phyloP scores from a whole-genome alignment of 2,888 invertebrate species.

The Automeris io region DNA sequence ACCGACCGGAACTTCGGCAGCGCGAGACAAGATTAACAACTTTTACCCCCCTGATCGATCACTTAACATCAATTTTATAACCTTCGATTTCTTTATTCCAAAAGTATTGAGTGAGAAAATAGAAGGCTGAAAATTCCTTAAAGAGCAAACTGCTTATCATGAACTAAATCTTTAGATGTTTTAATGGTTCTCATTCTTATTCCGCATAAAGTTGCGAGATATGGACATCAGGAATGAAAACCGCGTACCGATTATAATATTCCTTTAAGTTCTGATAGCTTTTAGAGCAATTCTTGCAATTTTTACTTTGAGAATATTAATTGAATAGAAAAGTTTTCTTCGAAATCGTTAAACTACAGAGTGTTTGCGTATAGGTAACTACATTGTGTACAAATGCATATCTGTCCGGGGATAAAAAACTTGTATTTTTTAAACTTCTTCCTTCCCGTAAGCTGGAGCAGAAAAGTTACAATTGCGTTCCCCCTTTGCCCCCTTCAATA shows the following conservation, averaged over 20 bases:
- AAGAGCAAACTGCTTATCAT: conserved; percentile 48
- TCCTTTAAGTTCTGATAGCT: background rate
- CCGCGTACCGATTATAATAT: conserved; percentile 46
- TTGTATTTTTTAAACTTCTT: conserved; percentile 76
- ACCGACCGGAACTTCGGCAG: conserved; percentile 51
- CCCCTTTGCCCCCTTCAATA: conserved; percentile 71
- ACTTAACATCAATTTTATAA: conserved; percentile 56
- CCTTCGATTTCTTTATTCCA: conserved; percentile 45
- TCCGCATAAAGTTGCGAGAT: conserved; percentile 48
- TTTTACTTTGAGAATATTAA: conserved; percentile 13
- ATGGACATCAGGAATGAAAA: conserved; percentile 41
- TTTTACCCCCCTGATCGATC: conserved; percentile 65
- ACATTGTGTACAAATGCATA: too few species aligned
- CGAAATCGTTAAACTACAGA: too few species aligned
- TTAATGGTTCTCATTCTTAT: conserved; percentile 66
- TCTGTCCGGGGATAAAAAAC: conserved; percentile 48
- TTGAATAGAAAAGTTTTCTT: too few species aligned
- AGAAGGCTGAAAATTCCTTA: conserved; percentile 18
- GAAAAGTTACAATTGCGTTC: conserved; percentile 76
- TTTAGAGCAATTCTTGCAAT: background rate
- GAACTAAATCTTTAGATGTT: conserved; percentile 52
- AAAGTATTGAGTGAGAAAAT: conserved; percentile 11
- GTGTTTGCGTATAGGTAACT: too few species aligned
- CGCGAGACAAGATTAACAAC: conserved; percentile 67
- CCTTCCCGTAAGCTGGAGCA: conserved; percentile 61